Percentiles rank a stretch among this genome's conserved stretches.
These are phyloP conservation scores for Ceratina calcarata DNA, from an alignment of 1,140 invertebrate genomes.

Conservation along the genomic window DNA sequence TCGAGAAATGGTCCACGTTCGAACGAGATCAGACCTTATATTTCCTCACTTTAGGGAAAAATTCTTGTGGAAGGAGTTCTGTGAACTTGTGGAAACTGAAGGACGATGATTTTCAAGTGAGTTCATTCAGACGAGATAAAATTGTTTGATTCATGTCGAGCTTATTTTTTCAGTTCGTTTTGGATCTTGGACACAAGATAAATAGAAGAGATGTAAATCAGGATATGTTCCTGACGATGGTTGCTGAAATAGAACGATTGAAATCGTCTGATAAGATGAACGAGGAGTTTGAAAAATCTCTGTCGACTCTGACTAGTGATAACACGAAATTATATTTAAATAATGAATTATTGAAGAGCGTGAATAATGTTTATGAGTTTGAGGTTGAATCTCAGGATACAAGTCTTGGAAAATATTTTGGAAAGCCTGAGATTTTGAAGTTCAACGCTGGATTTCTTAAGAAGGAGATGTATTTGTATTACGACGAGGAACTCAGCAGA, in stretches of 20 bases:
- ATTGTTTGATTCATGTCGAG: not conserved
- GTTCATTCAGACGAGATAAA: no score
- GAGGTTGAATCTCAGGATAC: slow-evolving; percentile 12
- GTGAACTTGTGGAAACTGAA: slow-evolving; percentile 77
- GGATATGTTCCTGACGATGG: slow-evolving; percentile 52
- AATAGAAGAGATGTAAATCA: slow-evolving; percentile 52
- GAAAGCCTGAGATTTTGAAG: slow-evolving; percentile 22
- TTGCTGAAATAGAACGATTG: slow-evolving; percentile 1
- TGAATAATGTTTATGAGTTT: slow-evolving; percentile 36
- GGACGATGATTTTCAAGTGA: slow-evolving; percentile 63
- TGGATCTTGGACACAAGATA: slow-evolving; percentile 57
- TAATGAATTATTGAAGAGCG: slow-evolving; percentile 38
- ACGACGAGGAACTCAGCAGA: slow-evolving; percentile 54
- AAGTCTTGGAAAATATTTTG: slow-evolving; percentile 21
- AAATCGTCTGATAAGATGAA: not conserved
- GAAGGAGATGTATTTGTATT: slow-evolving; percentile 61
- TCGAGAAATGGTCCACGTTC: slow-evolving; percentile 71
- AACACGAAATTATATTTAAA: no score
- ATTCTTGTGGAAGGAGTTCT: slow-evolving; percentile 47
- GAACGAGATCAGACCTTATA: slow-evolving; percentile 64
- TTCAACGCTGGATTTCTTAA: slow-evolving; percentile 62
- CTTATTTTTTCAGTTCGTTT: slow-evolving; percentile 57
- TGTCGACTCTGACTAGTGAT: not conserved
- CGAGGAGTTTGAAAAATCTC: not conserved
- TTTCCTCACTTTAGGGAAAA: slow-evolving; percentile 69